These are phyloP conservation scores for Paradisaea rubra DNA, from an alignment of 2,113 vertebrate genomes.

Conservation along the genomic window DNA sequence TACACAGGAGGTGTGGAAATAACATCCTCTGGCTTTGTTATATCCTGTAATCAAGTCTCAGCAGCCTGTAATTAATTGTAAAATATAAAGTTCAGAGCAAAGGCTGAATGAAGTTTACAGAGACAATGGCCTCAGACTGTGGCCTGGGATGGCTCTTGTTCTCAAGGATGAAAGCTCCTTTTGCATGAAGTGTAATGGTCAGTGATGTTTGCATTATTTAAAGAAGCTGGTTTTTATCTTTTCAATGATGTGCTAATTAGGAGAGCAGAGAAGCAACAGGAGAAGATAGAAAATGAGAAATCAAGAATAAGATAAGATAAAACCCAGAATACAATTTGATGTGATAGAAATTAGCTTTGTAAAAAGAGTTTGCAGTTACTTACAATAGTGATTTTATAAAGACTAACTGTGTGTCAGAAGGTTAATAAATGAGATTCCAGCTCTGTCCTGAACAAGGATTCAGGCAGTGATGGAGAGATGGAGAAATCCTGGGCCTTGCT, in stretches of 20 bases:
- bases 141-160: neutral
- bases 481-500: neutral
- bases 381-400: slow-evolving; percentile 4
- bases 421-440: neutral
- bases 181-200: slow-evolving; percentile 7
- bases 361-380: slow-evolving; percentile 22
- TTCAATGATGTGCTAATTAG: slow-evolving; percentile 31
- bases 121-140: neutral
- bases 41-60: slow-evolving; percentile 5
- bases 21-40: slow-evolving; percentile 2
- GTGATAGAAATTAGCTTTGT: neutral
- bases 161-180: neutral
- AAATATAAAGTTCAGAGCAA: slow-evolving; percentile 24
- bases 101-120: slow-evolving; percentile 27
- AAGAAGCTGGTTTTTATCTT: slow-evolving; percentile 6
- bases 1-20: neutral
- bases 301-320: neutral
- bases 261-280: slow-evolving; percentile 13
- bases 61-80: slow-evolving; percentile 32
- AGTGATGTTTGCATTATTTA: neutral
- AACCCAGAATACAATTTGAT: neutral
- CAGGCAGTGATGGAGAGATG: neutral
- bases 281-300: slow-evolving; percentile 14
- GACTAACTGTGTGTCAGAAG: neutral
- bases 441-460: neutral